Evolutionary conservation across 2,797 vertebrate genomes (phyloP).

Genomic region (Crenuchus spilurus): DNA sequence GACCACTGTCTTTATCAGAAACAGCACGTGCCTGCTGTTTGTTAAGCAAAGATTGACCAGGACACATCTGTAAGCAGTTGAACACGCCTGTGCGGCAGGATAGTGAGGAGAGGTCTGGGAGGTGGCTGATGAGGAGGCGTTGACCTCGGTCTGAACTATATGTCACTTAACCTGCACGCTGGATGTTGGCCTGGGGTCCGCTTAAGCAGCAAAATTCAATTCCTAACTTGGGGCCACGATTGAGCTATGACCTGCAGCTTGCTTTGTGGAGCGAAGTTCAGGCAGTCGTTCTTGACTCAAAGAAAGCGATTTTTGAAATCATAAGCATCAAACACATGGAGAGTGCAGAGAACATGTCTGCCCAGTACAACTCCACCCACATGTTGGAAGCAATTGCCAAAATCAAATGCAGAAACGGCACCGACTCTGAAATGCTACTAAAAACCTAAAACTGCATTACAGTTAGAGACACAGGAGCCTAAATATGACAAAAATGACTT

Average conservation of each 20-base stretch:
- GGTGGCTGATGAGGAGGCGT: slow-evolving; percentile 74
- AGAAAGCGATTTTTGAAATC: slow-evolving; percentile 11
- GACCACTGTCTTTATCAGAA: slow-evolving; percentile 76
- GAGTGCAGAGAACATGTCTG: neutral
- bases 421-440: neutral
- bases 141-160: slow-evolving; percentile 78
- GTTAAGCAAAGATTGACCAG: slow-evolving; percentile 73
- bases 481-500: too few species aligned
- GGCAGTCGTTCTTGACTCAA: slow-evolving; percentile 27
- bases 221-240: slow-evolving; percentile 57
- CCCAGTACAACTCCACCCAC: neutral
- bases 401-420: slow-evolving; percentile 26
- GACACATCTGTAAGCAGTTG: slow-evolving; percentile 85
- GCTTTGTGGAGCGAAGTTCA: slow-evolving; percentile 53
- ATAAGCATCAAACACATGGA: slow-evolving; percentile 19
- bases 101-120: slow-evolving; percentile 73
- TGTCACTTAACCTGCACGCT: slow-evolving; percentile 81
- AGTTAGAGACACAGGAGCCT: too few species aligned
- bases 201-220: slow-evolving; percentile 60
- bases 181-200: slow-evolving; percentile 70
- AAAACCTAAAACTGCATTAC: neutral
- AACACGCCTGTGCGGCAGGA: slow-evolving; percentile 72
- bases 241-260: slow-evolving; percentile 68
- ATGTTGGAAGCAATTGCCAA: slow-evolving; percentile 16
- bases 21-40: slow-evolving; percentile 76